Base-by-base conservation (phyloP, 1,140 invertebrate species). In the Aphaenogaster rudis region DNA sequence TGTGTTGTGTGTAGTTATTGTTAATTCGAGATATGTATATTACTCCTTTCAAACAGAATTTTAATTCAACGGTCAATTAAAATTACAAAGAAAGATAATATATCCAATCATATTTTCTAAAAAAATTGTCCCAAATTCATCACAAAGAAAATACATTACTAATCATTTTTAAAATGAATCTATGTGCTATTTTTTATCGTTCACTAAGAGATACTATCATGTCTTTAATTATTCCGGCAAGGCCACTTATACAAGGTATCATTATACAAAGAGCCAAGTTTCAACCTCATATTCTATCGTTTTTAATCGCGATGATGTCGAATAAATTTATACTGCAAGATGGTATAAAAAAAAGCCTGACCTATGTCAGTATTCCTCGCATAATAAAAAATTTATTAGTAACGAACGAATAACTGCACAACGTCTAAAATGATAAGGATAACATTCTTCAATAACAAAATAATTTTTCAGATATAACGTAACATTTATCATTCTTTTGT, bases 201-300 rank as follows among this genome's bases (percentile, higher is more conserved):
- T 52, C 59, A 15, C 13, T n/a, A 48, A 80, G 9, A 52, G 21
- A 17, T 64, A 4, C 48, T 39, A 39, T 50, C 33, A 36, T 39
- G n/a, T 3, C n/a, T 67, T 80, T 54, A 67, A 67, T 80, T 80
- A 54, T n/a, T 42, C 48, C 3, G 9, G 15, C 76, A 79, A 67
- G 78, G 78, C 33, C 78, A 17, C 3, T 79, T 79, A 66, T 39
- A 86, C 74, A 48, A 72, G 54, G 15, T 86, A 79, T 86, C 57
- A 77, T 79, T 72, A 74, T 59, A 61, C 54, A 21, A 80, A 80
- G 86, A 82, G 17, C 33, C 54, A n/a, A 84, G 80, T 67, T 52
- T 39, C 57, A 54, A 77, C 84, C 61, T 39, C 36, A 54, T 42
- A 17, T 57, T 74, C 8, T 67, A 72, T 80, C 66, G 39, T 64